Conservation (phyloP, 2,888 invertebrate genomes). For the Miltochrista miniata region DNA sequence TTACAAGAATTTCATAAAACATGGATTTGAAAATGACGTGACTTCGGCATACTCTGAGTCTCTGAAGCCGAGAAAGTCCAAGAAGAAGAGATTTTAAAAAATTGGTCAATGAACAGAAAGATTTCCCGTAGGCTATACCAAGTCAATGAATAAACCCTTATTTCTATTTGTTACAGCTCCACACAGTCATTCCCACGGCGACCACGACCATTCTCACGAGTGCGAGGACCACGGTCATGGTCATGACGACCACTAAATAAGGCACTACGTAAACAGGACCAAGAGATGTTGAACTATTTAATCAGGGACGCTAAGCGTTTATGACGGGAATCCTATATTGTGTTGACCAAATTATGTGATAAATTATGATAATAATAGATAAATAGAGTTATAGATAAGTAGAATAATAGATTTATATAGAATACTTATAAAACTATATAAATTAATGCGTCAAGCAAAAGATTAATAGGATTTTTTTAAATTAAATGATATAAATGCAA, state of each 20-base stretch:
- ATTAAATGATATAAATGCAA: too few relatives aligned
- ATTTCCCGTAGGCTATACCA: too few relatives aligned
- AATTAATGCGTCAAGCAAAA: too few relatives aligned
- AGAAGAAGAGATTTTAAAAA: too few relatives aligned
- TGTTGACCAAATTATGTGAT: constrained; percentile 21
- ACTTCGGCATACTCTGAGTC: too few relatives aligned
- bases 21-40: too few relatives aligned
- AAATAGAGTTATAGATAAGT: neutral
- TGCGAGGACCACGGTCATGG: constrained; percentile 44
- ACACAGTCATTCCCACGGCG: constrained; percentile 54
- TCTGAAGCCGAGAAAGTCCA: too few relatives aligned
- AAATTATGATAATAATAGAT: constrained; percentile 3
- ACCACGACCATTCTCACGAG: constrained; percentile 19
- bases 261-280: neutral
- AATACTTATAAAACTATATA: too few relatives aligned
- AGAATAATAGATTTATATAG: neutral
- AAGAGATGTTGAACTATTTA: neutral
- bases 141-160: neutral
- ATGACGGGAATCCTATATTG: neutral
- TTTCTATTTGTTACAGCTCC: constrained; percentile 53
- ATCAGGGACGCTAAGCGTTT: neutral
- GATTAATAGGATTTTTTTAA: too few relatives aligned
- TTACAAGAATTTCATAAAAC: too few relatives aligned
- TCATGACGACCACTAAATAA: constrained; percentile 35
- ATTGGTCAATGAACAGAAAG: too few relatives aligned